Evolutionary conservation across 2,888 invertebrate species (phyloP).

Genomic region (Mongoloraphidia duomilia): DNA sequence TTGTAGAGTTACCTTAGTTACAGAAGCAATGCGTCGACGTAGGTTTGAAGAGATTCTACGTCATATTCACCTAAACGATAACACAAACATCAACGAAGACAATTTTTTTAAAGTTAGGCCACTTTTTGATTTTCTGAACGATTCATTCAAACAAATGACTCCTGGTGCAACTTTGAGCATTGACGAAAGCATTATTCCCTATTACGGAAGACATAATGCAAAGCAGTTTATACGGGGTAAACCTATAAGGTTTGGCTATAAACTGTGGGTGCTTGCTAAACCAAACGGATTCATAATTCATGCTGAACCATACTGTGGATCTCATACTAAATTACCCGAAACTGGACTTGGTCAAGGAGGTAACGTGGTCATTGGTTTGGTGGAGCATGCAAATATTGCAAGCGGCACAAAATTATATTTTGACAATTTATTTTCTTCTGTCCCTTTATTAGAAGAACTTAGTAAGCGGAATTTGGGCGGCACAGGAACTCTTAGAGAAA

Average conservation of each 20-base stretch:
- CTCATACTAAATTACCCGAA: not conserved
- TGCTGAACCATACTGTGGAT: constrained; percentile 6
- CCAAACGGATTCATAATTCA: constrained; percentile 2
- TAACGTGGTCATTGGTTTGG: constrained; percentile 5
- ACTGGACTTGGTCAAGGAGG: constrained; percentile 6
- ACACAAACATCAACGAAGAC: not conserved
- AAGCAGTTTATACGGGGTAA: too few relatives aligned
- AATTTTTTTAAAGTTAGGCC: not conserved
- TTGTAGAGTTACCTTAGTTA: too few relatives aligned
- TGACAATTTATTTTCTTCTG: constrained; percentile 8
- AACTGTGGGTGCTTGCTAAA: constrained; percentile 2
- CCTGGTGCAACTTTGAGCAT: not conserved
- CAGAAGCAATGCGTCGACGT: too few relatives aligned
- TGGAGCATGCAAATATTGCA: constrained; percentile 4
- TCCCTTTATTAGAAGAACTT: constrained; percentile 2
- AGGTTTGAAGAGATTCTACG: too few relatives aligned
- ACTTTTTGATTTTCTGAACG: not conserved
- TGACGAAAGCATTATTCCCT: too few relatives aligned
- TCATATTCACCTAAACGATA: not conserved
- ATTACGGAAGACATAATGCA: too few relatives aligned
- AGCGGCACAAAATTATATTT: constrained; percentile 5
- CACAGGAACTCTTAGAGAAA: constrained; percentile 3
- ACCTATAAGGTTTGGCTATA: too few relatives aligned
- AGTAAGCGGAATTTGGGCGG: constrained; percentile 1
- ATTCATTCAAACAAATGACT: not conserved